These are phyloP conservation scores for Diachasmimorpha longicaudata DNA, from an alignment of 1,140 invertebrate genomes.

Conservation along the genomic window DNA sequence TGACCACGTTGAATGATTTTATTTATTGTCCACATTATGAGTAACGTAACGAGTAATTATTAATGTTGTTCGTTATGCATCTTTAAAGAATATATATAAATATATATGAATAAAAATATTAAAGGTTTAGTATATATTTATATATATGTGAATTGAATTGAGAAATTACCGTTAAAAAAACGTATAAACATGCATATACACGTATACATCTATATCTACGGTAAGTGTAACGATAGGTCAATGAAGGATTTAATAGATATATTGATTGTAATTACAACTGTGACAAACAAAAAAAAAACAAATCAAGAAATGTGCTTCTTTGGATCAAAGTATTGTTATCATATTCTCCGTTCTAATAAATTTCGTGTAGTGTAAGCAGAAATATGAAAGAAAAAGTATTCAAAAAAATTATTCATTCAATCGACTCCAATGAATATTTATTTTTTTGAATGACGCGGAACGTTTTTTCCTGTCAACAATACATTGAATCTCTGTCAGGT, in stretches of 20 bases:
- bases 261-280: neutral
- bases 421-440: neutral
- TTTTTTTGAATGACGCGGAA: neutral
- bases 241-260: neutral
- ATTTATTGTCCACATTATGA: conserved; percentile 54
- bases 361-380: neutral
- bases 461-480: too few relatives aligned
- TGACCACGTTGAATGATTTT: conserved; percentile 47
- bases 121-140: conserved; percentile 13
- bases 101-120: neutral
- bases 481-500: too few relatives aligned
- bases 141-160: neutral
- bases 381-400: neutral
- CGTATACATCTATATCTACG: neutral
- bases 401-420: neutral
- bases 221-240: neutral
- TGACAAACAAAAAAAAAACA: conserved; percentile 13
- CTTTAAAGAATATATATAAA: conserved; percentile 20
- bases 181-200: neutral
- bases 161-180: neutral
- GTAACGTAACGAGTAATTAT: conserved; percentile 49
- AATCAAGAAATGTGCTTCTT: conserved; percentile 18
- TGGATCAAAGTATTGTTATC: conserved; percentile 19
- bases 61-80: conserved; percentile 53
- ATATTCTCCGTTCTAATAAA: neutral